Evolutionary conservation across 2,888 invertebrate species (phyloP).

Genomic region (Sinhomidia bicolor): DNA sequence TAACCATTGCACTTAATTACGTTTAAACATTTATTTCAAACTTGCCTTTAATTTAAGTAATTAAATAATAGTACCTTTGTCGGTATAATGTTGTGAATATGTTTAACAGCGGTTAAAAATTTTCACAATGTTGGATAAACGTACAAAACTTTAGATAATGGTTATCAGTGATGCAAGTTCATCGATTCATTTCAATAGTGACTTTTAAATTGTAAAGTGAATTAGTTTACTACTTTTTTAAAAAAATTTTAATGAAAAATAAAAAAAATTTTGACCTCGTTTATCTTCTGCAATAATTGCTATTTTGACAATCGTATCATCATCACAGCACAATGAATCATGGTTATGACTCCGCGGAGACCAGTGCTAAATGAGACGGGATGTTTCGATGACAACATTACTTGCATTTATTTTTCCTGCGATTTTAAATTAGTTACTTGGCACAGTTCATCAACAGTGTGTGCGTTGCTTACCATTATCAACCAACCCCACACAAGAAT

Average conservation of each 20-base stretch:
- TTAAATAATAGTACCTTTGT: not conserved
- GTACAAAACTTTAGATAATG: too few species aligned
- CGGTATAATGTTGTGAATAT: not conserved
- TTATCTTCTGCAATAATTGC: not conserved
- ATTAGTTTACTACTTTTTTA: too few species aligned
- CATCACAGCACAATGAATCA: not conserved
- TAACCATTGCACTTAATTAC: not conserved
- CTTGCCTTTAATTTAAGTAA: not conserved
- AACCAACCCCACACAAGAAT: too few species aligned
- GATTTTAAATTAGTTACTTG: not conserved
- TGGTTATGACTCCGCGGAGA: not conserved
- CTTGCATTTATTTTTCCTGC: too few species aligned
- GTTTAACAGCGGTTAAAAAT: not conserved
- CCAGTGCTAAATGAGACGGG: not conserved
- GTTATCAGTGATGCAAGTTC: too few species aligned
- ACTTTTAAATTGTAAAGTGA: too few species aligned
- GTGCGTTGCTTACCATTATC: not conserved
- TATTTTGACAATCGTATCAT: not conserved
- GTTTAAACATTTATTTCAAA: not conserved
- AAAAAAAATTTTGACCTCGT: not conserved
- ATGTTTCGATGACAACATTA: not conserved
- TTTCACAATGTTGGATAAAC: too few species aligned
- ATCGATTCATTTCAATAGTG: too few species aligned
- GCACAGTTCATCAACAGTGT: not conserved
- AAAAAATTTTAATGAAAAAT: not conserved